Base-by-base conservation (phyloP, 2,113 vertebrate genomes). In the Elachura formosa region DNA sequence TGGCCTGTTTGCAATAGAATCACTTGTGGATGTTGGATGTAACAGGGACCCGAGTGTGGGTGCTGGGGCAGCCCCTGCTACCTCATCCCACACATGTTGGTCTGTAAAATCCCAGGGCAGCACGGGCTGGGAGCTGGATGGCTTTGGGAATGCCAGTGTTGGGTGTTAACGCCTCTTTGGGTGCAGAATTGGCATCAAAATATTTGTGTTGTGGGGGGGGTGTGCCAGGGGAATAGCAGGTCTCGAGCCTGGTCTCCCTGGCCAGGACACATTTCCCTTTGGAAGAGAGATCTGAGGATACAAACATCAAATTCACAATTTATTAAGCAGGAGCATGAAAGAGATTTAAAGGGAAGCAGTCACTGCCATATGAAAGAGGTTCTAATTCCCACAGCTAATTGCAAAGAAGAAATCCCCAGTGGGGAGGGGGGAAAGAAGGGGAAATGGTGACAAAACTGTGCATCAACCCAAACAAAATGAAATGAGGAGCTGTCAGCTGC, bases 381-480 rank as follows among this genome's bases (percentile, higher is more conserved):
- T 89, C 36, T 82, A 56, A 94, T 89, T 84, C 87, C 64, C 14
- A 21, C 49, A 64, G 62, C 80, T 95, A 78, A 91, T 93, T 94
- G 55, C n/a, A 34, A 76, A 78, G 77, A 56, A 63, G 45, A 90
- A 94, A 87, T 87, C 43, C 46, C 40, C 72, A 34, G 17, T 3
- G 10, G 9, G 38, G 72, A 83, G 63, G 64, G 62, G 67, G 26
- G 2, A 31, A n/a, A 34, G 31, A 62, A 31, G 14, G 33, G 20
- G 48, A 82, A 87, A 63, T 22, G 4, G n/a, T 64, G 52, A 89
- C 66, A 58, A 75, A 84, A 61, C 26, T 15, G 5, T 7, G 14
- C 78, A 81, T 68, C 82, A 92, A 92, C n/a, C 14, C 49, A 79
- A 83, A 49, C 33, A 15, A 38, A 84, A 58, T 10, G 19, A 58